phyloP scores from a whole-genome alignment of 2,797 vertebrate genomes.

The Pangasius mekongensis region DNA sequence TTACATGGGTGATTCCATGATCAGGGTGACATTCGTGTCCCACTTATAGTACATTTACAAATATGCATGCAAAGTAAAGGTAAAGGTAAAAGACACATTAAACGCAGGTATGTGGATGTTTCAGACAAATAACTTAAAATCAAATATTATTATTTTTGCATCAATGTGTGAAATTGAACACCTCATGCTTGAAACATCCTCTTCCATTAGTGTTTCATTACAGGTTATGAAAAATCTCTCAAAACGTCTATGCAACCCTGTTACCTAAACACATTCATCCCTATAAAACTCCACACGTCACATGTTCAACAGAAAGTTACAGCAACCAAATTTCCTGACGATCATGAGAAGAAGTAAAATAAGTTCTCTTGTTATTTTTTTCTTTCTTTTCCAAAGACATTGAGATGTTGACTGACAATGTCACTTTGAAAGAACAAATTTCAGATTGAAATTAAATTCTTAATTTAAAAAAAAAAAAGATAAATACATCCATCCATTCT shows the following conservation, averaged over 20 bases:
- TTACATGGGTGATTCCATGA: neutral
- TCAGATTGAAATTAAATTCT: too few relatives aligned
- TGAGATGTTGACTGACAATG: neutral
- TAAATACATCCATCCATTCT: too few relatives aligned
- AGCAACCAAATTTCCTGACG: neutral
- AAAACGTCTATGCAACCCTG: neutral
- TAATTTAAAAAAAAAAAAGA: neutral
- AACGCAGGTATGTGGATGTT: neutral
- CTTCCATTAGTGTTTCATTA: neutral
- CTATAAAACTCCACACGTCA: neutral
- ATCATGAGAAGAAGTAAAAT: neutral
- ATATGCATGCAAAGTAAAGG: neutral
- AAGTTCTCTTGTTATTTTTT: too few relatives aligned
- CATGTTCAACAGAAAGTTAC: neutral
- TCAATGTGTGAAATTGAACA: neutral
- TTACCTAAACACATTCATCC: neutral
- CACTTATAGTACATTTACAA: neutral
- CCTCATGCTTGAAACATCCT: neutral
- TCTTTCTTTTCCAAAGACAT: neutral
- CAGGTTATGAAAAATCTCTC: neutral
- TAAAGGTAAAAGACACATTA: neutral
- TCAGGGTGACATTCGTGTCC: neutral
- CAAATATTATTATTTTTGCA: neutral
- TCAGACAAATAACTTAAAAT: neutral
- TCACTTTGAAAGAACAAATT: too few relatives aligned